Evolutionary conservation across 1,140 invertebrate species (phyloP).

Genomic region (Hyles vespertilio): DNA sequence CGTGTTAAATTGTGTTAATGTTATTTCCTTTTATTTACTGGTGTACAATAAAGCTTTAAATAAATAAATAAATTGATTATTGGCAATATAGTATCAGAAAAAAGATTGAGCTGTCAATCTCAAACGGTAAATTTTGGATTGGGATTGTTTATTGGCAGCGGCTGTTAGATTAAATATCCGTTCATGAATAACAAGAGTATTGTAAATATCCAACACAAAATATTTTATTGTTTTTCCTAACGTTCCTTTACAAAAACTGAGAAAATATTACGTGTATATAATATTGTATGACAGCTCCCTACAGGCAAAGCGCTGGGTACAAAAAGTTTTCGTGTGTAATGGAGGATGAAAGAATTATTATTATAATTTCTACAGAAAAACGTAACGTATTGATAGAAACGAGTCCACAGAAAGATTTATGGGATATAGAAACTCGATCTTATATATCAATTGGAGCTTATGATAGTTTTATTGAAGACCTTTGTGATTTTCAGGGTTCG

Average conservation of each 20-base stretch:
- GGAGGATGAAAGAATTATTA: conserved; percentile 39
- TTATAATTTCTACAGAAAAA: conserved; percentile 37
- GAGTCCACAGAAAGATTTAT: conserved; percentile 26
- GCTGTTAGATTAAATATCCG: no score
- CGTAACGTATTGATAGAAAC: conserved; percentile 25
- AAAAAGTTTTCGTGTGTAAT: conserved; percentile 31
- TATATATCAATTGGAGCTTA: neutral
- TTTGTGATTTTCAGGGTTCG: no score
- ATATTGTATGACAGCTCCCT: neutral
- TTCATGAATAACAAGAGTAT: no score
- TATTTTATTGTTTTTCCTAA: neutral
- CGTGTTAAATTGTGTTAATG: no score
- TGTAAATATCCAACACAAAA: no score
- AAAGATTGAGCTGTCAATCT: no score
- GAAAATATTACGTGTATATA: neutral
- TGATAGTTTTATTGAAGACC: neutral
- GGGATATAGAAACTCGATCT: conserved; percentile 15
- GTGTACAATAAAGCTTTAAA: no score
- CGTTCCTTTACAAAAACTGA: conserved; percentile 1
- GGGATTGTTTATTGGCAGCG: no score
- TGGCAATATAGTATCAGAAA: no score
- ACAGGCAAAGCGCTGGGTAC: conserved; percentile 7
- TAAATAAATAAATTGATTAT: no score
- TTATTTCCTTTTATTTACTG: no score
- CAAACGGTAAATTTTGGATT: no score